phyloP scores from a whole-genome alignment of 2,113 vertebrate genomes.

The Phalacrocorax brasilianus region DNA sequence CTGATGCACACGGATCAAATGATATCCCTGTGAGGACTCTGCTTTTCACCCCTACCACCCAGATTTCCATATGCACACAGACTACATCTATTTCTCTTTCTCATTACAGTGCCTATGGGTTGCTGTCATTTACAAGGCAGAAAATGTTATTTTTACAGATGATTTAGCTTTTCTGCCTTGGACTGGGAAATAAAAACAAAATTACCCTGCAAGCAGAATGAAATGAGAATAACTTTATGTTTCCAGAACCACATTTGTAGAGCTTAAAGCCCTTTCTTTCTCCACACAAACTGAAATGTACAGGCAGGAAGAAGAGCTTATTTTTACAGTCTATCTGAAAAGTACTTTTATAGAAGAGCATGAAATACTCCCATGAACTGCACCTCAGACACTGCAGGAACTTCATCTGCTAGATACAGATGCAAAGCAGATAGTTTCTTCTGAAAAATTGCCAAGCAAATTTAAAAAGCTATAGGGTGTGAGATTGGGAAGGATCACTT shows the following conservation, averaged over 20 bases:
- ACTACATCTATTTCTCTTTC: background rate
- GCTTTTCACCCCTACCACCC: background rate
- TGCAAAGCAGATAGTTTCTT: background rate
- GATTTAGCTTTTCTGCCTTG: background rate
- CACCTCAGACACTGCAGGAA: constrained; percentile 1
- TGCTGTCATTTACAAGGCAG: background rate
- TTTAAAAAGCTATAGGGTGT: background rate
- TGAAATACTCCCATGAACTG: background rate
- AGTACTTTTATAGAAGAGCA: background rate
- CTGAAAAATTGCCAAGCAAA: background rate
- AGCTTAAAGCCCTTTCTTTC: background rate
- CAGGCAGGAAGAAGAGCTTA: background rate
- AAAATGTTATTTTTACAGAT: constrained; percentile 23
- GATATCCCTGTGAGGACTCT: background rate
- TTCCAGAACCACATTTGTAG: background rate
- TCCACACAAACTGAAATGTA: background rate
- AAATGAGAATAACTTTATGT: background rate
- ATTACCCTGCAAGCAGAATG: background rate
- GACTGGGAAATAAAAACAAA: background rate
- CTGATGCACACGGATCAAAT: background rate
- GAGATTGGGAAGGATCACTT: background rate
- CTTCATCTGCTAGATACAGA: constrained; percentile 7
- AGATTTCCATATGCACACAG: background rate
- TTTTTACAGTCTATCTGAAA: background rate
- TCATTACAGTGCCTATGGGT: background rate